Evolutionary conservation across 2,888 invertebrate species (phyloP).

Genomic region (Phytoseiulus persimilis): DNA sequence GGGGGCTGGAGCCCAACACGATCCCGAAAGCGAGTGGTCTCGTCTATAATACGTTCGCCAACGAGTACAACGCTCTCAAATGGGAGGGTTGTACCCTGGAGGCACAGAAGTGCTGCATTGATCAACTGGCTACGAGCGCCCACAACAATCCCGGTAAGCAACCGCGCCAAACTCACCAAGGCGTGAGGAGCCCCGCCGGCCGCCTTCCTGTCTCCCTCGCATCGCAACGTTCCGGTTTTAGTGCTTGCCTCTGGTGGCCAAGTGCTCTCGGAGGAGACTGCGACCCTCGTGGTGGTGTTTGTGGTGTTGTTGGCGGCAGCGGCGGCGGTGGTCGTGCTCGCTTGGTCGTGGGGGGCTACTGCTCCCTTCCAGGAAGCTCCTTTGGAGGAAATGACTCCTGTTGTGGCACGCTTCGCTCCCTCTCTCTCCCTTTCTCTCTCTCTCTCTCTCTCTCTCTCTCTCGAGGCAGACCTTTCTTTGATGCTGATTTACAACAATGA

Average conservation of each 20-base stretch:
- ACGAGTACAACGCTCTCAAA: slow-evolving; percentile 18
- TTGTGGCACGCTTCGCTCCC: background rate
- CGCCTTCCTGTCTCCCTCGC: background rate
- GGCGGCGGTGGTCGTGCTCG: background rate
- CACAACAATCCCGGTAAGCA: slow-evolving; percentile 24
- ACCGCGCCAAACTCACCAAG: background rate
- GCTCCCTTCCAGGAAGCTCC: background rate
- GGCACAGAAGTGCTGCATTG: slow-evolving; percentile 27
- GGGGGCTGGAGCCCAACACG: background rate
- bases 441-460: background rate
- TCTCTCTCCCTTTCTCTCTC: background rate
- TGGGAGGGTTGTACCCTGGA: slow-evolving; percentile 30
- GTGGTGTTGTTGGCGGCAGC: background rate
- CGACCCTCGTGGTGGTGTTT: background rate
- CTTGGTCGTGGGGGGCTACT: background rate
- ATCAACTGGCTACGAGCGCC: slow-evolving; percentile 25
- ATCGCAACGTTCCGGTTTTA: background rate
- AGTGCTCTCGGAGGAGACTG: background rate
- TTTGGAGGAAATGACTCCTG: background rate
- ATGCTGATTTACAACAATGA: background rate
- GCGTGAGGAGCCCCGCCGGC: background rate
- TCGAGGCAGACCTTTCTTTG: background rate
- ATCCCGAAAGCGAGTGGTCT: slow-evolving; percentile 21
- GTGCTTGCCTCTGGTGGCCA: background rate
- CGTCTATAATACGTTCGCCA: slow-evolving; percentile 31